phyloP scores from a whole-genome alignment of 2,797 vertebrate species.

The Harpia harpyja region DNA sequence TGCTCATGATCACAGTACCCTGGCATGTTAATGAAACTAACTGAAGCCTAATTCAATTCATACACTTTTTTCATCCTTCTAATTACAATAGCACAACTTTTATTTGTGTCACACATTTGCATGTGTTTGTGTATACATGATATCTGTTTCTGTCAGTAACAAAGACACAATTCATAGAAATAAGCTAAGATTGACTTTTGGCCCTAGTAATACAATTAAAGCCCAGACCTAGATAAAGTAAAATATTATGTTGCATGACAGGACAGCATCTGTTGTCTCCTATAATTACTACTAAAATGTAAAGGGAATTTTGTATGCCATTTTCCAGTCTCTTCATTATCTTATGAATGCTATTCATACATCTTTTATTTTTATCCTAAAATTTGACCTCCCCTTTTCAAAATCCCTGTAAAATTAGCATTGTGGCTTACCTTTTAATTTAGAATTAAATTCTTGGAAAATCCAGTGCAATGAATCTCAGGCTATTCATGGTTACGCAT shows the following conservation, averaged over 20 bases:
- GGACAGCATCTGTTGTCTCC: not conserved
- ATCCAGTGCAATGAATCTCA: not conserved
- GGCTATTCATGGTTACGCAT: not conserved
- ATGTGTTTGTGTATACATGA: not conserved
- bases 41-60: not conserved
- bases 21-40: not conserved
- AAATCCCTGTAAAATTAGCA: not conserved
- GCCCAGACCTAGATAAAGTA: not conserved
- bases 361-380: not conserved
- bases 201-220: not conserved
- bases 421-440: not conserved
- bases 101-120: not conserved
- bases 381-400: not conserved
- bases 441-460: conserved; percentile 1
- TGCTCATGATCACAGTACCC: not conserved
- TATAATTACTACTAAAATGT: not conserved
- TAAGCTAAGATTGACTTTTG: not conserved
- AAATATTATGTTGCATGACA: conserved; percentile 1
- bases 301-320: not conserved
- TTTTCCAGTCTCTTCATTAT: not conserved
- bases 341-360: not conserved
- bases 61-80: not conserved
- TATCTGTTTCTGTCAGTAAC: conserved; percentile 1
- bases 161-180: not conserved
- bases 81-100: not conserved